Evolutionary conservation across 1,140 invertebrate genomes (phyloP).

Genomic region (Ostrea denselamellosa): DNA sequence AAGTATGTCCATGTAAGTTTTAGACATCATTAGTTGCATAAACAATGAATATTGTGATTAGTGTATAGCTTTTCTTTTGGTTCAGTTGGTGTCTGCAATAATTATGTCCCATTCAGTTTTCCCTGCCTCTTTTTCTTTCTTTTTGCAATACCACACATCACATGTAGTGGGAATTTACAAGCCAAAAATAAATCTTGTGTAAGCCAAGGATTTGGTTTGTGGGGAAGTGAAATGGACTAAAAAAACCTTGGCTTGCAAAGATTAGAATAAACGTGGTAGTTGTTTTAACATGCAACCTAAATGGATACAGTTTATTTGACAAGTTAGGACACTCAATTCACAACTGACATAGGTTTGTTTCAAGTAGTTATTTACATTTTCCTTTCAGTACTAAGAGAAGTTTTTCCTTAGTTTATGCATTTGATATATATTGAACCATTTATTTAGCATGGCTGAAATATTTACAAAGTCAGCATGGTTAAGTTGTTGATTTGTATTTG

Average conservation of each 20-base stretch:
- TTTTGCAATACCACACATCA: background rate
- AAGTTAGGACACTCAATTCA: background rate
- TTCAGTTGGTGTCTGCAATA: background rate
- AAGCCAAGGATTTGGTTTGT: too few relatives aligned
- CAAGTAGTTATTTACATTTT: background rate
- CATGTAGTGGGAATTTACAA: too few relatives aligned
- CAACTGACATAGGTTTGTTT: background rate
- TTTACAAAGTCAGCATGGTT: background rate
- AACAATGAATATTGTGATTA: background rate
- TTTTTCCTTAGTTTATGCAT: background rate
- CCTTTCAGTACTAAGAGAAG: background rate
- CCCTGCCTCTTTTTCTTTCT: background rate
- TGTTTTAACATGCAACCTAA: too few relatives aligned
- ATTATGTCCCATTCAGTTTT: background rate
- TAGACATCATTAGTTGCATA: background rate
- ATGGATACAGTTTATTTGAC: too few relatives aligned
- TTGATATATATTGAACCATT: too few relatives aligned
- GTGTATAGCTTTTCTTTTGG: slow-evolving; percentile 6
- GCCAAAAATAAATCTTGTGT: too few relatives aligned
- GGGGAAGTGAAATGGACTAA: too few relatives aligned
- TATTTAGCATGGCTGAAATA: background rate
- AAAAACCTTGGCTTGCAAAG: too few relatives aligned
- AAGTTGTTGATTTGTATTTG: background rate
- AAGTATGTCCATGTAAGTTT: slow-evolving; percentile 28
- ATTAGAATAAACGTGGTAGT: too few relatives aligned